Percentiles rank a stretch among this genome's conserved stretches.
Evolutionary conservation across 2,797 vertebrate species (phyloP).

Genomic region (Gambusia yucatana): DNA sequence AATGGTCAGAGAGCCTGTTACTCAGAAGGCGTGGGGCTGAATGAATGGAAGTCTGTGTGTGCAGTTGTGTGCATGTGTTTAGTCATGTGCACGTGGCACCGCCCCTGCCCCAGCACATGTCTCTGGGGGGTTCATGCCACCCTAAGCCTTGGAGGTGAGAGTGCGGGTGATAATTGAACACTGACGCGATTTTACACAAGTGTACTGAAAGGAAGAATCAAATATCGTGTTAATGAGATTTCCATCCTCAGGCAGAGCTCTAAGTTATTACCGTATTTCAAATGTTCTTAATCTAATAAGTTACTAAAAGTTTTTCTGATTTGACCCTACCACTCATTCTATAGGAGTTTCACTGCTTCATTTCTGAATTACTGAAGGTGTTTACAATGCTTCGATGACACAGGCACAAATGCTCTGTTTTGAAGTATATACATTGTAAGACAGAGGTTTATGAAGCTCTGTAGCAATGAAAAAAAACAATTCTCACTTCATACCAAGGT

Average conservation of each 20-base stretch:
- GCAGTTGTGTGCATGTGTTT: conserved; percentile 34
- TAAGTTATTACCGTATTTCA: conserved; percentile 79
- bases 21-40: conserved; percentile 45
- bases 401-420: conserved; percentile 14
- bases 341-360: conserved; percentile 55
- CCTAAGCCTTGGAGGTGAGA: conserved; percentile 78
- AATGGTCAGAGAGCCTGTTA: conserved; percentile 74
- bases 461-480: conserved; percentile 34
- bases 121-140: conserved; percentile 72
- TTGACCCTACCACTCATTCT: conserved; percentile 58
- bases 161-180: conserved; percentile 81
- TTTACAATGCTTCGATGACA: conserved; percentile 48
- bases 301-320: conserved; percentile 76
- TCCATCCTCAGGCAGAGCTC: conserved; percentile 68
- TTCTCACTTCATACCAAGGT: conserved; percentile 42
- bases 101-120: conserved; percentile 61
- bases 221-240: conserved; percentile 86
- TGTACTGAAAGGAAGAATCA: conserved; percentile 81
- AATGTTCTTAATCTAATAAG: conserved; percentile 82
- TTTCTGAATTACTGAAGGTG: conserved; percentile 58
- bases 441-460: conserved; percentile 17
- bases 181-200: conserved; percentile 79
- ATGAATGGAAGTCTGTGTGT: conserved; percentile 46
- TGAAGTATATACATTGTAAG: conserved; percentile 29
- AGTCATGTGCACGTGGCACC: conserved; percentile 42